Evolutionary conservation across 2,113 vertebrate genomes (phyloP), one percentile per base, ranked within the genome.

Genomic region (Lepus timidus): DNA sequence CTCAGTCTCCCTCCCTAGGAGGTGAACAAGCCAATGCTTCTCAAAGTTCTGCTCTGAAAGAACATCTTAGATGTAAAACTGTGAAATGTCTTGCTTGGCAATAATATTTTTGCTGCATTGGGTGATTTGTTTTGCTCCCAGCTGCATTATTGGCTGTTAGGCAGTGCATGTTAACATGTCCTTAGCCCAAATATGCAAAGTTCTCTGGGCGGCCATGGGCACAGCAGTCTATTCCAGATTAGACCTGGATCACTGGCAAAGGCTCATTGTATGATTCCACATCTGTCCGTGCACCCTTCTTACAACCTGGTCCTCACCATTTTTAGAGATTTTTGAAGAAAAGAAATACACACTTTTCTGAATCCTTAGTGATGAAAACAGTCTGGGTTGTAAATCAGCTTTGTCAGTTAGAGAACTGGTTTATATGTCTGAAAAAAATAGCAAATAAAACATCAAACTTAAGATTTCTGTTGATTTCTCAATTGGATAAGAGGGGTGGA

Each of bases 1-100:
- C 94, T 97, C 83, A 93, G 95, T 95, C 82, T 96, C 91, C 68
- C 68, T 84, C 10, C 71, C 51, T 86, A 86, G 31, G 23, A 87
- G 65, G 4, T 71, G 33, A 94, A 68, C 58, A 71, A 2, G 4
- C 12, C 6, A 89, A 76, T 71, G 14, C 22, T 84, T 94, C 85
- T 75, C 55, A 68, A 84, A 29, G 62, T 58, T 83, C 29, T 81
- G 20, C 36, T 88, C 67, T 74, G 82, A 84, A 87, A 74, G 70
- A 20, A 39, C 22, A 90, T 90, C 84, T 82, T 96, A 92, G 67
- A 23, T 76, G 44, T 70, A 79, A 90, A 88, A 71, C 51, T 88
- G 90, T 25, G 44, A 82, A 92, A 86, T 67, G 36, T 9, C n/a
- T n/a, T n/a, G n/a, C n/a, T n/a, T n/a, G n/a, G n/a, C n/a, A n/a